phyloP scores from a whole-genome alignment of 2,888 invertebrate genomes.

The Conomelus anceps region DNA sequence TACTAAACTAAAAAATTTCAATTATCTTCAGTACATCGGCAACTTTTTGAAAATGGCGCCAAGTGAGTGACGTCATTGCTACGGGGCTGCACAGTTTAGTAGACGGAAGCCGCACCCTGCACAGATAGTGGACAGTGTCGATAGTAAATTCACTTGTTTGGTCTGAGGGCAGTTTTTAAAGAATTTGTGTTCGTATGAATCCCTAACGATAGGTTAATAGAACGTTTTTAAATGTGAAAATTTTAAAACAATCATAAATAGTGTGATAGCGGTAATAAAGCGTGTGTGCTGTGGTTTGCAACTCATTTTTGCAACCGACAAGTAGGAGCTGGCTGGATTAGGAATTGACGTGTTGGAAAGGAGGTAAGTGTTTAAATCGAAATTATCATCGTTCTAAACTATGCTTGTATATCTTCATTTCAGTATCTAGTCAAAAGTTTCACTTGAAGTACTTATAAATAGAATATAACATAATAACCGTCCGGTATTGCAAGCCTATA shows the following conservation, averaged over 20 bases:
- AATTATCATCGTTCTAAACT: neutral
- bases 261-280: slow-evolving; percentile 11
- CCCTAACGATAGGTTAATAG: slow-evolving; percentile 20
- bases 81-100: slow-evolving; percentile 37
- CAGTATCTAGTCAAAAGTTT: neutral
- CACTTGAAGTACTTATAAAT: neutral
- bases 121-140: slow-evolving; percentile 28
- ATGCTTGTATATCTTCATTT: neutral
- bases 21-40: neutral
- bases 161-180: slow-evolving; percentile 23
- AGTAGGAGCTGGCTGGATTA: slow-evolving; percentile 32
- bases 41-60: slow-evolving; percentile 26
- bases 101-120: slow-evolving; percentile 38
- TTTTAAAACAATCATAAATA: neutral
- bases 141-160: slow-evolving; percentile 25
- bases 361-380: slow-evolving; percentile 20
- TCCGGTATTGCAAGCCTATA: neutral
- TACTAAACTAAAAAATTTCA: too few species aligned
- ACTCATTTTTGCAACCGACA: slow-evolving; percentile 26
- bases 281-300: slow-evolving; percentile 27
- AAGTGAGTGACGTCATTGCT: slow-evolving; percentile 34
- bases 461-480: neutral
- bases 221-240: slow-evolving; percentile 29
- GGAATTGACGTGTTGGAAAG: slow-evolving; percentile 27
- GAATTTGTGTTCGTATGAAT: slow-evolving; percentile 26